Evolutionary conservation across 2,888 invertebrate genomes (phyloP), one percentile per base, ranked within the genome.

Genomic region (Caenorhabditis sp.): DNA sequence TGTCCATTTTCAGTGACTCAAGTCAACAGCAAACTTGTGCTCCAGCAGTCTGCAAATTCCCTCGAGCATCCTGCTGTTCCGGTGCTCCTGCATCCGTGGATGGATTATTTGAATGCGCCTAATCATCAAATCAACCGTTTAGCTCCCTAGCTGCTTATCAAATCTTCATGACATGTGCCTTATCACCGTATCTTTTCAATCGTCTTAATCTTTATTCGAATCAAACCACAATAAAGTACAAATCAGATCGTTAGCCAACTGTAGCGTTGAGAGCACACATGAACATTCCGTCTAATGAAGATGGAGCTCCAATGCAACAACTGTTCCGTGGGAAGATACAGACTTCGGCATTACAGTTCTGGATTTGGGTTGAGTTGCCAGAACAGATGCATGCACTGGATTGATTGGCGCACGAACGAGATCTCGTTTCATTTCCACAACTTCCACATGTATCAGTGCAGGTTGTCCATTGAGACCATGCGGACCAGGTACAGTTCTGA

Each of bases 31-130:
- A 77, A 68, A 24, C 14, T 1, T 82, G 82, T 58, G 66, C 66
- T 24, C 76, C 82, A 10, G 59, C 66, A 4, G 41, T 82, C 14
- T 82, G 82, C 66, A 76, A 61, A 24, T 82, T 77, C 61, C 82
- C 82, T 7, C 66, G 82, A 51, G 28, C 66, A 2, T 59, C 76
- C n/a, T 82, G 82, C 31, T 82, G 82, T 59, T 59, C 24, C 49
- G 82, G 82, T 31, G 59, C 82, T 6, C 82, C 82, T 26, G 64
- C 82, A 47, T 82, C 82, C 8, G 82, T 82, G 0, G 35, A 47
- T 54, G 82, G 76, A 24, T 14, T 54, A 56, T 82, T 82, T 49
- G 72, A 82, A 26, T 82, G 82, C 59, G 82, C 82, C 1, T 82
- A 47, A 38, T 16, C 41, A n/a, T 5, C 8, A 16, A n/a, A 38